These are phyloP conservation scores for Festucalex cinctus DNA, from an alignment of 2,113 vertebrate genomes.

Conservation along the genomic window DNA sequence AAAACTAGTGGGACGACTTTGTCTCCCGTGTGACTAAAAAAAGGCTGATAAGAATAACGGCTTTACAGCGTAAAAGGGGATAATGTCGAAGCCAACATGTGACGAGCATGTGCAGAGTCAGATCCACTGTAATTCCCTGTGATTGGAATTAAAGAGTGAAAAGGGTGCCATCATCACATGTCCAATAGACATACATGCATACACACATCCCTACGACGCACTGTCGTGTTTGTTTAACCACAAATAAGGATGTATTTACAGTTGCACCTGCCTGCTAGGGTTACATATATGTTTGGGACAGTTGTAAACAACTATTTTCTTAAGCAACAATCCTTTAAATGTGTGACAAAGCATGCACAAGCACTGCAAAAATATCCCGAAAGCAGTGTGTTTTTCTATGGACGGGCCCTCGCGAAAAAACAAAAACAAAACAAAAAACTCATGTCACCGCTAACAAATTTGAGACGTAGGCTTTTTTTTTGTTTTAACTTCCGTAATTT, in stretches of 20 bases:
- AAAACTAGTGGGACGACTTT: not conserved
- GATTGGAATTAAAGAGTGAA: not conserved
- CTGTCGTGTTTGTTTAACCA: not conserved
- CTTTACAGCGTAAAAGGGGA: not conserved
- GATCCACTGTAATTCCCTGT: not conserved
- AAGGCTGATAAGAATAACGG: not conserved
- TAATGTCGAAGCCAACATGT: not conserved
- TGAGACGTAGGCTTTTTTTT: no score
- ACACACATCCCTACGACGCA: constrained; percentile 1
- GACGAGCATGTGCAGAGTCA: not conserved
- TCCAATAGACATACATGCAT: not conserved
- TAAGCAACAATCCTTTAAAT: not conserved
- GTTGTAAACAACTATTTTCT: no score
- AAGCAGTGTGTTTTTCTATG: no score
- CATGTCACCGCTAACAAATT: no score
- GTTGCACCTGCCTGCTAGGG: not conserved
- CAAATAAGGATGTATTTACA: not conserved
- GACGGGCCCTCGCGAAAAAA: no score
- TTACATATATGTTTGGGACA: not conserved
- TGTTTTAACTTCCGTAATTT: no score
- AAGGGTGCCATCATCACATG: not conserved
- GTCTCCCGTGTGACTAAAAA: not conserved
- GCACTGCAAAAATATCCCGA: not conserved
- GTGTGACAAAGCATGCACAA: not conserved
- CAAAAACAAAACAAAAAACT: no score